Percentiles rank a stretch among this genome's conserved stretches.
Conservation (phyloP, 2,113 vertebrate genomes). For the Poeciliopsis occidentalis region DNA sequence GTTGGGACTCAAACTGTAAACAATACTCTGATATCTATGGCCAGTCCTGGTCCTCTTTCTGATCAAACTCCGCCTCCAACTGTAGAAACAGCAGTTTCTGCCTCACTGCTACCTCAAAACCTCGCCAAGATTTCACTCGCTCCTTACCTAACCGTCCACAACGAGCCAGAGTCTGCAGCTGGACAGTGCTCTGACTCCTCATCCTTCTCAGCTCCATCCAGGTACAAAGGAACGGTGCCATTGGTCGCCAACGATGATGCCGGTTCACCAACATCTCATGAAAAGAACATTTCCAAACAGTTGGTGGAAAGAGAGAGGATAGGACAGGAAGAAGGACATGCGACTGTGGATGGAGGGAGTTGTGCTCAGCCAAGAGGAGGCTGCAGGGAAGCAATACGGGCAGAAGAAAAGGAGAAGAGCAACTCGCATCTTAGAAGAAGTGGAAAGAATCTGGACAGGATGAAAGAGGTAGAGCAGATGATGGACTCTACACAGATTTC, state of each 20-base stretch:
- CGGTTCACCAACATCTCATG: background rate
- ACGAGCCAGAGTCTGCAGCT: slow-evolving; percentile 1
- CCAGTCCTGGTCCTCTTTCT: background rate
- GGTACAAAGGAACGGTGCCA: accelerated
- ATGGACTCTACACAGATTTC: slow-evolving; percentile 38
- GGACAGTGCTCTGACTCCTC: background rate
- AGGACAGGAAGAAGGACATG: background rate
- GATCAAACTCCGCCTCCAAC: background rate
- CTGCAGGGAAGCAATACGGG: background rate
- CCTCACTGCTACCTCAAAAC: background rate
- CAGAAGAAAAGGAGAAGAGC: background rate
- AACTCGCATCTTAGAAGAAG: background rate
- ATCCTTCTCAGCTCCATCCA: background rate
- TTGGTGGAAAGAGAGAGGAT: background rate
- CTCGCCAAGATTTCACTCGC: background rate
- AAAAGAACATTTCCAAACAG: background rate
- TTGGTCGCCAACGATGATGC: background rate
- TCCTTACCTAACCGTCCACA: slow-evolving; percentile 18
- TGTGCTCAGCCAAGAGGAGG: background rate
- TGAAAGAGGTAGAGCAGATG: slow-evolving; percentile 28
- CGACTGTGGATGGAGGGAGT: background rate
- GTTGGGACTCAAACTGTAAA: slow-evolving; percentile 44
- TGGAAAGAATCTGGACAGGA: slow-evolving; percentile 32
- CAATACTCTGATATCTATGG: background rate
- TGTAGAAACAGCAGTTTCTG: background rate